phyloP scores from a whole-genome alignment of 2,797 vertebrate genomes.

The Myiothlypis coronata region DNA sequence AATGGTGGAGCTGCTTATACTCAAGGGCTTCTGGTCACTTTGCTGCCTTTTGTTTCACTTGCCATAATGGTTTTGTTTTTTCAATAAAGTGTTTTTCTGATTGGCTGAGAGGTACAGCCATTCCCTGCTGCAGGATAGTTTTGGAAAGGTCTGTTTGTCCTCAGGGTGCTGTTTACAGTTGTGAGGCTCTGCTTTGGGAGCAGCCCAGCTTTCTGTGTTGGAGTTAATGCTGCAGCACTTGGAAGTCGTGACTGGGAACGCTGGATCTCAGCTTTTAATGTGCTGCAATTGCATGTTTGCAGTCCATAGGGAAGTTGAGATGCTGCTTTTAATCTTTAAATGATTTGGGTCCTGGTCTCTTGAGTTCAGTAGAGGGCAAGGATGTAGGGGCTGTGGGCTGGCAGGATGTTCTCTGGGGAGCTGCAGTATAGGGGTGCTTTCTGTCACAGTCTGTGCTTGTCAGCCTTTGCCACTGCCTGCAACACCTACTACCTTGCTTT shows the following conservation, averaged over 20 bases:
- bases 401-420: neutral
- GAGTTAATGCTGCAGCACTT: neutral
- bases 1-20: neutral
- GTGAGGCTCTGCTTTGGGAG: neutral
- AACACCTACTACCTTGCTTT: neutral
- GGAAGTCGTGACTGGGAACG: neutral
- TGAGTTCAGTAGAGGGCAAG: neutral
- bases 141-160: neutral
- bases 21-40: neutral
- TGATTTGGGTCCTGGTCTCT: neutral
- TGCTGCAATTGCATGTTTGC: neutral
- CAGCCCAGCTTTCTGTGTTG: neutral
- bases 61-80: neutral
- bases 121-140: neutral
- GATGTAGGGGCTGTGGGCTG: neutral
- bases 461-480: neutral
- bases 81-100: neutral
- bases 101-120: neutral
- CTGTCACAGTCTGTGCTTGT: neutral
- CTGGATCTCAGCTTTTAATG: neutral
- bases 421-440: fast-evolving
- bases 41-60: neutral
- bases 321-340: neutral
- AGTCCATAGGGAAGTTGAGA: neutral
- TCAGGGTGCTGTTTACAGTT: neutral